Evolutionary conservation across 1,140 invertebrate genomes (phyloP), one percentile per base, ranked within the genome.

Genomic region (Drosophila orosa): DNA sequence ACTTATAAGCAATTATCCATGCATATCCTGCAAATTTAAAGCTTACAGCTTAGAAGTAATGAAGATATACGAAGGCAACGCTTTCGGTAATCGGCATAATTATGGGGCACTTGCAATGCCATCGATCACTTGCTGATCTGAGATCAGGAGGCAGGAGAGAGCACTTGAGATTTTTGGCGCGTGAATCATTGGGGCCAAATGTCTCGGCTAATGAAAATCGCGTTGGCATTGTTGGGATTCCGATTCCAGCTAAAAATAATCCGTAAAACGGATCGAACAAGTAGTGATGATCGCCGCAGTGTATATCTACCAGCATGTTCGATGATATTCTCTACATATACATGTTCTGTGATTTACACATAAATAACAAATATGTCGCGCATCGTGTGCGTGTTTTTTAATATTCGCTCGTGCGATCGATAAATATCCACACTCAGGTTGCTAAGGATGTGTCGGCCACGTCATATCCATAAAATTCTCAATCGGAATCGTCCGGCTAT

Each of bases 291-390:
- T 67, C 56, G 24, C 61, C 19, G 24, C 29, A 44, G 25, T 17
- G 47, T 24, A 42, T 31, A 52, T 31, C 17, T 27, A n/a, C 52
- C 48, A 47, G 42, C 42, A 60, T 44, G 19, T 24, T 44, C 15
- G 8, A 29, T 35, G 25, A 24, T 67, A 67, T 37, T 15, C 22
- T 57, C n/a, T n/a, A n/a, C n/a, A 44, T 54, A 19, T 68, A 33
- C 24, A 15, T 48, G 9, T 48, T 48, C 10, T 12, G 33, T 6
- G 33, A 35, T 61, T 85, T 80, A 73, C 66, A 79, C 71, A 86
- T 83, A 82, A 75, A 83, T 79, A 89, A 79, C 60, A 61, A 59
- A 76, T 22, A 55, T 77, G 73, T 77, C 74, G 55, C 63, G 68
- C 56, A 69, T 22, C 60, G 72, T 74, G 73, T 73, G 73, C 61